These are phyloP conservation scores for Margaritifera margaritifera DNA, from an alignment of 2,888 invertebrate species.

Conservation along the genomic window DNA sequence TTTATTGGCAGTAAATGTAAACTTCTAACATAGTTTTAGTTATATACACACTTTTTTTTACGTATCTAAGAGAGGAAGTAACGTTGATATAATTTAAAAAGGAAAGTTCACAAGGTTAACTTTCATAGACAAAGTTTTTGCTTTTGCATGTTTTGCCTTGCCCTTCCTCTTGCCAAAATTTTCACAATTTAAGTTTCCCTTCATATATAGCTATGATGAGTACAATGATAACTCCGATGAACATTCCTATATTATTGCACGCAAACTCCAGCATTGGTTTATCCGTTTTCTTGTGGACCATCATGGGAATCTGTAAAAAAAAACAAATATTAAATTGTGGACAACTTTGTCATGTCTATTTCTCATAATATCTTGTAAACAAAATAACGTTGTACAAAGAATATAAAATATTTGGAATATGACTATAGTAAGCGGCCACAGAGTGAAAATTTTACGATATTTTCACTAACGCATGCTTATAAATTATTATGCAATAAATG, in stretches of 20 bases:
- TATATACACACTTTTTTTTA: no score
- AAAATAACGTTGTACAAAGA: background rate
- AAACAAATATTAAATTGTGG: background rate
- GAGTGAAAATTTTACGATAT: background rate
- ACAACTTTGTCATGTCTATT: background rate
- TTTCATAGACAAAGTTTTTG: no score
- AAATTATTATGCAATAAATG: no score
- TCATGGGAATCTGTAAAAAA: slow-evolving; percentile 43
- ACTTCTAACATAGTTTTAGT: no score
- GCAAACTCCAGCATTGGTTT: slow-evolving; percentile 32
- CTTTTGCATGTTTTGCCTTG: no score
- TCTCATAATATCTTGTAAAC: background rate
- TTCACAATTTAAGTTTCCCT: slow-evolving; percentile 1
- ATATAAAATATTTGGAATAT: background rate
- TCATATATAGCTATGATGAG: slow-evolving; percentile 52
- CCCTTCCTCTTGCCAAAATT: no score
- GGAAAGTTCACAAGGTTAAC: no score
- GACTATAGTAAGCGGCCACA: background rate
- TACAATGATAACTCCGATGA: slow-evolving; percentile 44
- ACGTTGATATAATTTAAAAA: no score
- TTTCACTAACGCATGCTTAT: background rate
- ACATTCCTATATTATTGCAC: slow-evolving; percentile 50
- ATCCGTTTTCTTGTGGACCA: slow-evolving; percentile 25
- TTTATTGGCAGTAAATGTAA: no score
- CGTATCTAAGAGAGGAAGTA: no score